These are phyloP conservation scores for Zosterops japonicus DNA, from an alignment of 2,113 vertebrate species.

Conservation along the genomic window DNA sequence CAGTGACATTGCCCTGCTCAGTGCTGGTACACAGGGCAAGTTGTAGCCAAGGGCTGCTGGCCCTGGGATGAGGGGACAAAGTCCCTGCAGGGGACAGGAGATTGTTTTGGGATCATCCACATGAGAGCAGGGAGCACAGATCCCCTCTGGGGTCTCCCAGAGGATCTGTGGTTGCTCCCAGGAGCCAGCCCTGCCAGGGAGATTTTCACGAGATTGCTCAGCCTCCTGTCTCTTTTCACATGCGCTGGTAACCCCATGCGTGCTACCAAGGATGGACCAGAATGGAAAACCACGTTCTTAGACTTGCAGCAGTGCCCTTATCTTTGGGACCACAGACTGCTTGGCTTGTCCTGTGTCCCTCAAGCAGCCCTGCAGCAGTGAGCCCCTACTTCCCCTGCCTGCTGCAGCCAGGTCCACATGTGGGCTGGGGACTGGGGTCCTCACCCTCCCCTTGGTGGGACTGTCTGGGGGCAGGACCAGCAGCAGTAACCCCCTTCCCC, in stretches of 20 bases:
- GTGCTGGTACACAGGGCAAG: not conserved
- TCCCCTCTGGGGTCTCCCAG: fast-evolving
- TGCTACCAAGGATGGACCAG: not conserved
- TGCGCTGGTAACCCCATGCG: fast-evolving
- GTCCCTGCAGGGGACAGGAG: not conserved
- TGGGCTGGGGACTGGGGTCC: fast-evolving
- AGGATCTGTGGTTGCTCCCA: not conserved
- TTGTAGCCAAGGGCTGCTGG: not conserved
- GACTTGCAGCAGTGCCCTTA: fast-evolving
- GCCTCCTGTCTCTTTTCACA: not conserved
- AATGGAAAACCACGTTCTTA: not conserved
- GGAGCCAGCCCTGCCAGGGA: not conserved
- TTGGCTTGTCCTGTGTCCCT: not conserved
- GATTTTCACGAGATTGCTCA: not conserved
- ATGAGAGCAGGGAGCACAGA: not conserved
- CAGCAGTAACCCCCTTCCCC: not conserved
- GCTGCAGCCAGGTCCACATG: fast-evolving
- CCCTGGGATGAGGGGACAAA: fast-evolving
- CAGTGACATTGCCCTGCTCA: fast-evolving
- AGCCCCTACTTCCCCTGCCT: not conserved
- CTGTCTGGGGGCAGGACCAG: not conserved
- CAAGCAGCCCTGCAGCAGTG: not conserved
- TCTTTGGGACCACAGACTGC: not conserved
- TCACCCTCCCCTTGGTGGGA: not conserved
- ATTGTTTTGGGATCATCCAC: not conserved